Base-by-base conservation (phyloP, 2,797 vertebrate species). In the Enteromius unitaeniatus region DNA sequence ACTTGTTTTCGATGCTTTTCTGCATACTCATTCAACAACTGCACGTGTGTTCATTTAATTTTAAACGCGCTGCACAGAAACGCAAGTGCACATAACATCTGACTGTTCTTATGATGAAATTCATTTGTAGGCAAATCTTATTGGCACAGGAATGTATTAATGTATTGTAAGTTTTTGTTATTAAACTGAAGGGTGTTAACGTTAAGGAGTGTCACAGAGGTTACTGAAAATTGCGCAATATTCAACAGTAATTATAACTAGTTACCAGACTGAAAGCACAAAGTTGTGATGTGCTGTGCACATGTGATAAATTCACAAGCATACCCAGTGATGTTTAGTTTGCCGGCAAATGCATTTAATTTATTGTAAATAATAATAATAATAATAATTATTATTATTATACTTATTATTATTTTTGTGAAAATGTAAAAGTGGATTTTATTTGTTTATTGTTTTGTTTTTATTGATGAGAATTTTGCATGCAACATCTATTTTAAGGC, bases 181-280 rank as follows among this genome's bases (percentile, higher is more conserved):
- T 40, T 26, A 68, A 75, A 82, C 26, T 10, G 64, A 55, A 76
- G 60, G 72, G 72, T 28, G 73, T 77, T 17, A 55, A 76, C 8
- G 4, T n/a, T 28, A 55, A 72, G 49, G 45, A n/a, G 81, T 31
- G 81, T 28, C 23, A 55, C 14, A 31, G 15, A 60, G 17, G 15
- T 45, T 45, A 60, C 37, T 47, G 23, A 76, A 21, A 6, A 10
- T 77, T 58, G 26, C 81, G 37, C 64, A 83, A 76, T 76, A 4
- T n/a, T 73, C 60, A 28, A 2, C 11, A 58, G 23, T 49, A 62
- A 10, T 51, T 60, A n/a, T 31, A 11, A 23, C 8, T 62, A 47
- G 40, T 49, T 82, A 53, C 34, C 5, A 4, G 23, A 40, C 42
- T 28, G 17, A 13, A 23, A 76, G 49, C 31, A 53, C 40, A n/a